Base-by-base conservation (phyloP, 2,888 invertebrate genomes). In the Apamea anceps region DNA sequence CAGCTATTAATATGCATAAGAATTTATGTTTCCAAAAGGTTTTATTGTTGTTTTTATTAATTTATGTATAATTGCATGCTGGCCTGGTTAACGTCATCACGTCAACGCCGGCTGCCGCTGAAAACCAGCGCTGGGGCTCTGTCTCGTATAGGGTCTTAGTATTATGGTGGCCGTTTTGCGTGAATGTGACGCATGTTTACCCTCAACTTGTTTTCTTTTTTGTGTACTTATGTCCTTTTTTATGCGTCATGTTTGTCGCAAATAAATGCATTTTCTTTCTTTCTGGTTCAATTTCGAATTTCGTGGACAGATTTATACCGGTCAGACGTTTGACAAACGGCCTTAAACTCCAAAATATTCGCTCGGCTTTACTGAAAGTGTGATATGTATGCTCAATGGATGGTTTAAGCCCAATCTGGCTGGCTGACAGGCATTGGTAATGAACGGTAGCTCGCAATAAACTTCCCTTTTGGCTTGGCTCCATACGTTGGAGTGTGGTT, bases 391-490 rank as follows among this genome's bases (percentile, higher is more conserved):
- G 86, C 83, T 85, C 80, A 87, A 84, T 86, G 80, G 81, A 85
- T 87, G 81, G 82, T 84, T 89, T 90, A 91, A 90, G 86, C 85
- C 86, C 89, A 91, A 92, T 92, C 90, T 89, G 86, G 89, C 79
- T 80, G 88, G 90, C 85, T 92, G 91, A 91, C 91, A 92, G 89
- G 84, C 85, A 82, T 87, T 85, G 83, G 88, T 92, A 91, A 93
- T 90, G 90, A 90, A 91, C 82, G 82, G 86, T 87, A 79, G 80
- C 80, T 87, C 88, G 87, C 84, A 82, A 88, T 86, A 85, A 79
- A 85, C 77, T 76, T 77, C 78, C 63, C 25, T 90, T 90, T 94
- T 94, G 93, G 94, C 93, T 87, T 80, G 51, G 75, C 77, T 91
- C 93, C 93, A 94, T 90, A 85, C 76, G 83, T 79, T 77, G 73